phyloP scores from a whole-genome alignment of 2,113 vertebrate species.

The Laticauda colubrina region DNA sequence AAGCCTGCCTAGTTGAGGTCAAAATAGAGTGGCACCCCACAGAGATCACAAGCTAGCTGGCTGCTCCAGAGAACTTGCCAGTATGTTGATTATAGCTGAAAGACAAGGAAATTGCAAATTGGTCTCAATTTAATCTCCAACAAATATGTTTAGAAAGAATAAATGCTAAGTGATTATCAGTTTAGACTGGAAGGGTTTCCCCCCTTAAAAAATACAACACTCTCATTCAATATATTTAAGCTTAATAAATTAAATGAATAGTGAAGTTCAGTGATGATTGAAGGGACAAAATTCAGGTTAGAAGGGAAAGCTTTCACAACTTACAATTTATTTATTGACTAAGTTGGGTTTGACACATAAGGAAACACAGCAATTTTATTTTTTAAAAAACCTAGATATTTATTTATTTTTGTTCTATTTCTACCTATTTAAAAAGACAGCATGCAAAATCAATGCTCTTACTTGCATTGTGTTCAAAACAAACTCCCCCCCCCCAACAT shows the following conservation, averaged over 20 bases:
- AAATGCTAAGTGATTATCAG: not conserved
- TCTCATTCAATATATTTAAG: not conserved
- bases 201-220: not conserved
- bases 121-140: slow-evolving; percentile 11
- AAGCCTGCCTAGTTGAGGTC: not conserved
- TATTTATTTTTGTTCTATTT: not conserved
- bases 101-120: slow-evolving; percentile 6
- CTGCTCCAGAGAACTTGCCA: slow-evolving; percentile 18
- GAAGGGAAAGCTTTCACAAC: not conserved
- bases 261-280: not conserved
- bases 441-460: not conserved
- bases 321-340: not conserved
- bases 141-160: not conserved
- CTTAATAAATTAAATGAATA: not conserved
- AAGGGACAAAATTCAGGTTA: not conserved
- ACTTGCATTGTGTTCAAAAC: not conserved
- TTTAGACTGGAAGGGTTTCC: not conserved
- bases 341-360: not conserved
- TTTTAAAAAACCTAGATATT: not conserved
- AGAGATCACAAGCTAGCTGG: slow-evolving; percentile 19
- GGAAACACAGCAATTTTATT: not conserved
- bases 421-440: not conserved
- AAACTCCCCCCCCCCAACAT: not conserved
- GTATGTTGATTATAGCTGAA: slow-evolving; percentile 26
- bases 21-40: slow-evolving; percentile 23